Conservation (phyloP, 2,888 invertebrate genomes). For the Scaeva pyrastri region DNA sequence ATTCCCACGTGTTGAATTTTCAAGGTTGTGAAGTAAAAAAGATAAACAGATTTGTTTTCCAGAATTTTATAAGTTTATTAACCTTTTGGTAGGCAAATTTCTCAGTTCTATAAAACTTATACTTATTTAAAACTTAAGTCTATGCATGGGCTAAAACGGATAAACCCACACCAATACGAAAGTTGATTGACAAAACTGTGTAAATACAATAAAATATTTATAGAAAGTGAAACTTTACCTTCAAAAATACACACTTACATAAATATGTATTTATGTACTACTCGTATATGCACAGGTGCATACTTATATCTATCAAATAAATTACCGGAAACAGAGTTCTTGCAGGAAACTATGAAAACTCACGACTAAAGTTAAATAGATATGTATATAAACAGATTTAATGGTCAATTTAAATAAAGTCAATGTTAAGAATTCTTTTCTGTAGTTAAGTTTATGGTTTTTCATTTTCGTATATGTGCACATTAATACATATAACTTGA, state of each 20-base stretch:
- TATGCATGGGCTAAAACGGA: too few species aligned
- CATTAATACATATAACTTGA: too few species aligned
- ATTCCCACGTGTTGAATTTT: conserved; percentile 2
- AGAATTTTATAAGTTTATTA: not conserved
- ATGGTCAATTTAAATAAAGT: too few species aligned
- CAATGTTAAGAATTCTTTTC: too few species aligned
- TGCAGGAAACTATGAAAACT: not conserved
- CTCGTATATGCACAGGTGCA: too few species aligned
- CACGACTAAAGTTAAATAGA: not conserved
- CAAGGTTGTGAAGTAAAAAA: not conserved
- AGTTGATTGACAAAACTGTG: not conserved
- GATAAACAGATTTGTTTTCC: not conserved
- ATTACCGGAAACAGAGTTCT: not conserved
- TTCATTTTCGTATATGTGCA: too few species aligned
- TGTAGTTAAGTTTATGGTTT: too few species aligned
- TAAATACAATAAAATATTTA: not conserved
- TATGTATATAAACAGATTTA: too few species aligned
- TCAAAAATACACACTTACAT: too few species aligned
- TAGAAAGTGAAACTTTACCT: not conserved
- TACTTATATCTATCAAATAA: not conserved
- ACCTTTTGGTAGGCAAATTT: not conserved
- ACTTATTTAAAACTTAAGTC: too few species aligned
- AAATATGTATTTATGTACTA: too few species aligned
- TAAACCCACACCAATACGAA: not conserved
- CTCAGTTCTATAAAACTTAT: too few species aligned